phyloP scores from a whole-genome alignment of 2,888 invertebrate species.

The Opisthograptis luteolata region DNA sequence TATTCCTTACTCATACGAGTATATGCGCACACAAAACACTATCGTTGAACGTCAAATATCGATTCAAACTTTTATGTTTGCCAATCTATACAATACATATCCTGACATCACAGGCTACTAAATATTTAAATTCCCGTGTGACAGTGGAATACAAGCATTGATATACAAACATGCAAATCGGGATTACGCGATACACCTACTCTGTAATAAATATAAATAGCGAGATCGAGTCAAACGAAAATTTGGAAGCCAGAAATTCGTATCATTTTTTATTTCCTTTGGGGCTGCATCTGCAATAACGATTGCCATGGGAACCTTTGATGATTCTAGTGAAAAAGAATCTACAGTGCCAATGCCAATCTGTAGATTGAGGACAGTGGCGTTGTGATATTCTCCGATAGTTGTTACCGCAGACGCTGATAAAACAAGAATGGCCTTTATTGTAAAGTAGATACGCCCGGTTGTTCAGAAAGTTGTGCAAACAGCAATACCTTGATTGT shows the following conservation, averaged over 20 bases:
- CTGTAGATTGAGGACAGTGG: too few species aligned
- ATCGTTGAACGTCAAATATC: not conserved
- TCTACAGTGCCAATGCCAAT: too few species aligned
- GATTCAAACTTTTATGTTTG: not conserved
- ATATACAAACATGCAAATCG: conserved; percentile 24
- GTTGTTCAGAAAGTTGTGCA: too few species aligned
- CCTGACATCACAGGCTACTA: conserved; percentile 11
- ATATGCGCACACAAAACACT: not conserved
- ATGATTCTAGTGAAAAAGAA: not conserved
- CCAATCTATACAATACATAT: not conserved
- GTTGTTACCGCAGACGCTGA: too few species aligned
- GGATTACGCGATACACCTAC: not conserved
- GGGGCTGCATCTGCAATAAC: conserved; percentile 16
- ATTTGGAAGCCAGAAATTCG: conserved; percentile 8
- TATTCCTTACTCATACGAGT: not conserved
- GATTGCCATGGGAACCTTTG: conserved; percentile 1
- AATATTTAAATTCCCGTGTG: conserved; percentile 19
- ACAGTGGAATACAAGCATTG: conserved; percentile 14
- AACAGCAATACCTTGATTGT: too few species aligned
- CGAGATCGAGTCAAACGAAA: conserved; percentile 3
- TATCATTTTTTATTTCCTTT: conserved; percentile 11
- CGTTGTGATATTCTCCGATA: too few species aligned
- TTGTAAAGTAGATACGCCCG: too few species aligned
- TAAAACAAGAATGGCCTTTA: too few species aligned
- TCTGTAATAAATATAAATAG: not conserved